Evolutionary conservation across 2,113 vertebrate genomes (phyloP).

Genomic region (Esox niger): DNA sequence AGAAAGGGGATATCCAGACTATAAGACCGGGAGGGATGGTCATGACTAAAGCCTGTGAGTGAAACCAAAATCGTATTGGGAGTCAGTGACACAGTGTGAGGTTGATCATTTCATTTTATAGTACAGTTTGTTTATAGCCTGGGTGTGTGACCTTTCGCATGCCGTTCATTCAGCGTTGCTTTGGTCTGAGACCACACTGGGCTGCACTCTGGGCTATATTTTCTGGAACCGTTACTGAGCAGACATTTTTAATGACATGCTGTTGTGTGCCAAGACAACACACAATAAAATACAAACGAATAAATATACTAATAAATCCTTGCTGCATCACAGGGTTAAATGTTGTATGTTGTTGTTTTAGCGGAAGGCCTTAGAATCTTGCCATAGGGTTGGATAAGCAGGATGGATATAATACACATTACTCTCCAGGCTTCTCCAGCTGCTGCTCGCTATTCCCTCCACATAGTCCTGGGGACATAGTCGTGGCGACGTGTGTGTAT

Average conservation of each 20-base stretch:
- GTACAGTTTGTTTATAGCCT: constrained; percentile 1
- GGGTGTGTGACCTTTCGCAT: constrained; percentile 15
- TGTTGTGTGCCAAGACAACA: too few species aligned
- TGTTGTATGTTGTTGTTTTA: too few species aligned
- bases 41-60: background rate
- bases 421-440: constrained; percentile 13
- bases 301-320: too few species aligned
- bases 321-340: too few species aligned
- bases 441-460: constrained; percentile 37
- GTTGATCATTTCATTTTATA: background rate
- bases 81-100: background rate
- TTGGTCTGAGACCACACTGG: background rate
- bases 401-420: background rate
- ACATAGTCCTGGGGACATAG: background rate
- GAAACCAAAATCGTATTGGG: background rate
- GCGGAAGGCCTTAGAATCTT: too few species aligned
- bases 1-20: background rate
- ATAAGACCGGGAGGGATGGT: background rate
- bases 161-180: background rate
- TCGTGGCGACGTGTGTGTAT: constrained; percentile 3
- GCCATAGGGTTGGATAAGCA: too few species aligned
- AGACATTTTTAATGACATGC: too few species aligned
- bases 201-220: too few species aligned
- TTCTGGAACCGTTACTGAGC: too few species aligned
- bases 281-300: too few species aligned